phyloP scores from a whole-genome alignment of 2,797 vertebrate genomes.

The Cuculus canorus region DNA sequence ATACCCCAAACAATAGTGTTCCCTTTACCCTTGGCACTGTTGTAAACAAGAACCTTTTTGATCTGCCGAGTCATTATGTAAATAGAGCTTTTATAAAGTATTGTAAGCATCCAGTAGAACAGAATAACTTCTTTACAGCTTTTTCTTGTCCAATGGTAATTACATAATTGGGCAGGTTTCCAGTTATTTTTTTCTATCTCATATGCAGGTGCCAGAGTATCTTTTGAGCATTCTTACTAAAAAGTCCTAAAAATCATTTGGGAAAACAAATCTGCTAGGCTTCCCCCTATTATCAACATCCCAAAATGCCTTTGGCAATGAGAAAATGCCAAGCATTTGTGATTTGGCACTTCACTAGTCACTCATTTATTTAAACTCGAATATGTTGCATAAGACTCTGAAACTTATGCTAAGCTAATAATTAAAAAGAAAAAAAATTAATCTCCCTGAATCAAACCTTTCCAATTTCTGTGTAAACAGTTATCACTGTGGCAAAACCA shows the following conservation, averaged over 20 bases:
- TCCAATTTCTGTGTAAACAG: not conserved
- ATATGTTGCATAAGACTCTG: not conserved
- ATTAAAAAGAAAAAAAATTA: not conserved
- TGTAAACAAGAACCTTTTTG: slow-evolving; percentile 18
- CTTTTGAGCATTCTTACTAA: not conserved
- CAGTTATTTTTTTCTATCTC: not conserved
- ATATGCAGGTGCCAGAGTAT: not conserved
- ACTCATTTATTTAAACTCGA: slow-evolving; percentile 31
- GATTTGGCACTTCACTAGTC: slow-evolving; percentile 23
- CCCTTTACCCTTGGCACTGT: slow-evolving; percentile 8
- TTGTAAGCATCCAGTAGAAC: not conserved
- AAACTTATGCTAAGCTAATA: slow-evolving; percentile 4
- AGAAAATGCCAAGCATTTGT: slow-evolving; percentile 49
- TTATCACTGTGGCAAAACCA: not conserved
- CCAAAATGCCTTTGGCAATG: slow-evolving; percentile 16
- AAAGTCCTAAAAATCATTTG: slow-evolving; percentile 17
- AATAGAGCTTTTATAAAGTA: slow-evolving; percentile 16
- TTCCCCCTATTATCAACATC: not conserved
- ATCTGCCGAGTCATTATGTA: slow-evolving; percentile 29
- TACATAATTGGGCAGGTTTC: not conserved
- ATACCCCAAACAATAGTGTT: not conserved
- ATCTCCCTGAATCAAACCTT: not conserved
- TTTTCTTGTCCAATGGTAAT: slow-evolving; percentile 7
- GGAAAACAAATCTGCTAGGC: slow-evolving; percentile 13
- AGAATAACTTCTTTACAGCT: not conserved